Conservation (phyloP, 2,797 vertebrate genomes). For the Thunnus albacares region DNA sequence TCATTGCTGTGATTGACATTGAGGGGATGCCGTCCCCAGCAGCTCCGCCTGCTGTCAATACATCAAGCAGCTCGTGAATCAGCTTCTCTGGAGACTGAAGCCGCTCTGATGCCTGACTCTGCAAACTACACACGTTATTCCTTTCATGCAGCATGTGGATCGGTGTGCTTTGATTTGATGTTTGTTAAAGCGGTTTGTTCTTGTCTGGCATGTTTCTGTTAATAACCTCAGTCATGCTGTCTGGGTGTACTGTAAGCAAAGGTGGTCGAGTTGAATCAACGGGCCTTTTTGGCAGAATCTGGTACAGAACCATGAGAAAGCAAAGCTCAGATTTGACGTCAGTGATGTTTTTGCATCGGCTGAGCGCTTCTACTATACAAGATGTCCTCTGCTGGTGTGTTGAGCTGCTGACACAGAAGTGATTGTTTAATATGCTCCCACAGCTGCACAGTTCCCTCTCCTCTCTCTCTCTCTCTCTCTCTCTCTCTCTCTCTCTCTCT, state of each 20-base stretch:
- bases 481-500: not conserved
- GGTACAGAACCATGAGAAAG: constrained; percentile 15
- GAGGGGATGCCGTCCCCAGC: constrained; percentile 44
- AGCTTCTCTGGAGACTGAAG: constrained; percentile 59
- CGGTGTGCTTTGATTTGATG: constrained; percentile 21
- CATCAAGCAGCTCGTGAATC: constrained; percentile 62
- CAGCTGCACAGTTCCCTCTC: constrained; percentile 71
- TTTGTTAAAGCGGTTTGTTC: constrained; percentile 35
- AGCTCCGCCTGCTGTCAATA: constrained; percentile 56
- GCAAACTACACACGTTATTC: constrained; percentile 37
- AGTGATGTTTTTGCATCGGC: constrained; percentile 33
- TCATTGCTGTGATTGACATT: constrained; percentile 64
- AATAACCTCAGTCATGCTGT: constrained; percentile 8
- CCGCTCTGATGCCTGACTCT: constrained; percentile 44
- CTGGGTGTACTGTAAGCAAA: constrained; percentile 13
- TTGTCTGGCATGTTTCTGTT: constrained; percentile 17
- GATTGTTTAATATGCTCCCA: constrained; percentile 75
- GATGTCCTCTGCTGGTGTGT: constrained; percentile 64
- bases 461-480: constrained; percentile 4
- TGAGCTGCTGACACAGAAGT: constrained; percentile 76
- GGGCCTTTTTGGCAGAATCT: constrained; percentile 15
- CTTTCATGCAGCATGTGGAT: constrained; percentile 35
- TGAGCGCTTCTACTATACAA: constrained; percentile 48
- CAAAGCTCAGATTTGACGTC: constrained; percentile 41
- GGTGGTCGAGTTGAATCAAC: not conserved